These are phyloP conservation scores for Parazoanthus atlanticus DNA, from an alignment of 92 coral and sea anemone species.

Conservation along the genomic window DNA sequence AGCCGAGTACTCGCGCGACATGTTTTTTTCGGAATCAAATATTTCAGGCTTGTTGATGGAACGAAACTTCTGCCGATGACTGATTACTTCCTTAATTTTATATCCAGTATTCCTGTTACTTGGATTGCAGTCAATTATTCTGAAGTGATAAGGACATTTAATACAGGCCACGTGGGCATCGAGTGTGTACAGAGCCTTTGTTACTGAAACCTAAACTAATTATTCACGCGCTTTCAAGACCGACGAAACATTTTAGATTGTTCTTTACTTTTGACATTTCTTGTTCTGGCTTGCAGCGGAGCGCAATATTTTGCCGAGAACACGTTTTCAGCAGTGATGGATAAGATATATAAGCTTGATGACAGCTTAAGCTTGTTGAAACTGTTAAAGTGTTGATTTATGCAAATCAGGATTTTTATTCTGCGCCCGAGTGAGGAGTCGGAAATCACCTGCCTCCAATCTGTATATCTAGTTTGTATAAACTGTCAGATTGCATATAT, in stretches of 20 bases:
- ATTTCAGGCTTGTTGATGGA: slow-evolving; percentile 31
- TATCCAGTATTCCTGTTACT: slow-evolving; percentile 39
- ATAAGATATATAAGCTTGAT: slow-evolving; percentile 29
- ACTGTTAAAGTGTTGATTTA: slow-evolving; percentile 48
- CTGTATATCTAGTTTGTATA: background rate
- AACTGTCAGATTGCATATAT: background rate
- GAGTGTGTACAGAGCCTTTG: slow-evolving; percentile 59
- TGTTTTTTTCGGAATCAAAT: slow-evolving; percentile 6
- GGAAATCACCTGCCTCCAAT: slow-evolving; percentile 40
- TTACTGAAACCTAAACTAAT: slow-evolving; percentile 56
- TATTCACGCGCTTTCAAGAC: slow-evolving; percentile 51
- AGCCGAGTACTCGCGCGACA: slow-evolving; percentile 34
- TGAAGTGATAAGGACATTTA: slow-evolving; percentile 68
- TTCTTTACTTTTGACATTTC: background rate
- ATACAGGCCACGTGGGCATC: slow-evolving; percentile 50
- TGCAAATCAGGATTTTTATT: slow-evolving; percentile 33
- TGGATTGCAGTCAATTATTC: slow-evolving; percentile 67
- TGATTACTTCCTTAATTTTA: slow-evolving; percentile 48
- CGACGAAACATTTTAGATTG: background rate
- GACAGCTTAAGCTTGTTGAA: slow-evolving; percentile 37
- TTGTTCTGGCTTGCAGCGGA: background rate
- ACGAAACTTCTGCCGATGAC: slow-evolving; percentile 36
- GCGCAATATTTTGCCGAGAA: slow-evolving; percentile 11
- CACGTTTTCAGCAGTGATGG: slow-evolving; percentile 22
- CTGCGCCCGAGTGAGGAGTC: slow-evolving; percentile 1